Base-by-base conservation (phyloP, 1,140 invertebrate genomes). In the Lethrus apterus region DNA sequence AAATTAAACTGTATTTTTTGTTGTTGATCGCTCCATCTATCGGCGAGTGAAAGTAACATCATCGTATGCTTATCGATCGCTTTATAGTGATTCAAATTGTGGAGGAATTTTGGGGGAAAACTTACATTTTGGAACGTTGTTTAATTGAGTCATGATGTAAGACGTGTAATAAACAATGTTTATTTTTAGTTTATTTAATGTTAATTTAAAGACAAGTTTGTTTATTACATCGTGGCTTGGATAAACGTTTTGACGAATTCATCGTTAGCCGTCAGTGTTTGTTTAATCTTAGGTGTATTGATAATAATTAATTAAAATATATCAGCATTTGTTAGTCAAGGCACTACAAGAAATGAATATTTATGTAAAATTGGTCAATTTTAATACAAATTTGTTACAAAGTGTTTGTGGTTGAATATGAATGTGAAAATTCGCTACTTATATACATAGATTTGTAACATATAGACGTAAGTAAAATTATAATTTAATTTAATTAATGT, bases 251-350 rank as follows among this genome's bases (percentile, higher is more conserved):
- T 26, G n/a, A 26, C 24, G n/a, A 26, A 7, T 7, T 26, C n/a
- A 26, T 26, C n/a, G 24, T 7, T 26, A n/a, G n/a, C 7, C n/a
- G n/a, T 7, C 7, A 26, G 18, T n/a, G n/a, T n/a, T n/a, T n/a
- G n/a, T n/a, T n/a, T n/a, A n/a, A n/a, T n/a, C n/a, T n/a, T n/a
- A n/a, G n/a, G 18, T 4, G 9, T 43, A 30, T 14, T 42, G 42
- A 29, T 29, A 9, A 29, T 2, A 15, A 14, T 24, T 43, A 29
- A 17, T 24, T 15, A 2, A 35, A 32, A 18, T 4, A 15, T 41
- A 30, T 29, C 32, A 36, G 46, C 46, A 48, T 36, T 48, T 42
- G 46, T 48, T 48, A 48, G 46, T 40, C 46, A 48, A 48, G 46
- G 46, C 46, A 48, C 46, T 40, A 48, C 18, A 21, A 43, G 9